A percentile compares a stretch with the other conserved stretches of the same genome.
phyloP scores from a whole-genome alignment of 2,888 invertebrate species.

The Caenorhabditis sp. region DNA sequence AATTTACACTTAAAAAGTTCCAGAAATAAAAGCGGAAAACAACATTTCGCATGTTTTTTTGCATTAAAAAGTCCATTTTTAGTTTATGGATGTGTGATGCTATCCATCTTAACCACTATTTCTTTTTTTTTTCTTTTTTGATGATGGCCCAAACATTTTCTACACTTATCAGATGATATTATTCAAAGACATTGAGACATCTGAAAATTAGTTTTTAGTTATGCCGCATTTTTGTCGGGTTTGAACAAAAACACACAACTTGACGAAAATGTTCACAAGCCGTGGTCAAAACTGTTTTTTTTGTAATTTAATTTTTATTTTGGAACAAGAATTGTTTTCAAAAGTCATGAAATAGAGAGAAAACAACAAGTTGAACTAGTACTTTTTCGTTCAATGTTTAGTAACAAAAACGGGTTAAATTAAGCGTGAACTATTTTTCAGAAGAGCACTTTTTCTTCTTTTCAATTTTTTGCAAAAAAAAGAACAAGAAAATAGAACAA shows the following conservation, averaged over 20 bases:
- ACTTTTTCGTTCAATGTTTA: no score
- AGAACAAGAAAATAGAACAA: background rate
- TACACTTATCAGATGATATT: no score
- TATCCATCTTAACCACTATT: background rate
- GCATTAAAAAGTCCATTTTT: background rate
- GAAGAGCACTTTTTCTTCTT: background rate
- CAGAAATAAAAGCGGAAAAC: background rate
- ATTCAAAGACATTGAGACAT: no score
- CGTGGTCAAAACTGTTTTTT: no score
- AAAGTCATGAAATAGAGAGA: no score
- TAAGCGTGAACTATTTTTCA: background rate
- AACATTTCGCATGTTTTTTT: background rate
- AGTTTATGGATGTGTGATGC: background rate
- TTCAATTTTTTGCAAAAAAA: background rate
- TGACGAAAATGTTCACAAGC: no score
- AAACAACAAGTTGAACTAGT: no score
- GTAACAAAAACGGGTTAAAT: background rate
- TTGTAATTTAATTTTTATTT: no score
- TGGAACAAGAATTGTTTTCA: background rate
- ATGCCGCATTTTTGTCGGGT: no score
- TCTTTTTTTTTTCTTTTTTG: background rate
- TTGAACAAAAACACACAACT: no score
- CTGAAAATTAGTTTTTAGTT: no score
- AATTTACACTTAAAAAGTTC: background rate
- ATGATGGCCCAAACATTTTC: no score